Evolutionary conservation across 2,797 vertebrate species (phyloP).

Genomic region (Aplochiton taeniatus): DNA sequence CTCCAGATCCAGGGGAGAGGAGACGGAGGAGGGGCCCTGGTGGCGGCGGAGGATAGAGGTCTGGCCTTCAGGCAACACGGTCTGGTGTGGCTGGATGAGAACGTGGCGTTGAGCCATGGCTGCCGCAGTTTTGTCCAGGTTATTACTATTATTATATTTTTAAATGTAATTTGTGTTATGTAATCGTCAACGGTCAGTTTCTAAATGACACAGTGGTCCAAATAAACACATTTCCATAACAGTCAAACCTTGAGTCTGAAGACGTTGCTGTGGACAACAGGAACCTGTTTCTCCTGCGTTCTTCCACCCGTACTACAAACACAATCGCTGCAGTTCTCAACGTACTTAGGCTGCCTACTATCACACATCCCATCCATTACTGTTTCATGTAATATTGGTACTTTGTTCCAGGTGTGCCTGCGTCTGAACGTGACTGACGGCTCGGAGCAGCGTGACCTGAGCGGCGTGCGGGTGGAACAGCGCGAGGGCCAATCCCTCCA

Average conservation of each 20-base stretch:
- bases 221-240: too few species aligned
- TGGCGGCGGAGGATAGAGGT: constrained; percentile 64
- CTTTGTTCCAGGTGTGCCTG: constrained; percentile 53
- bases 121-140: constrained; percentile 86
- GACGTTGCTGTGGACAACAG: too few species aligned
- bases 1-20: constrained; percentile 75
- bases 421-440: constrained; percentile 78
- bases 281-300: too few species aligned
- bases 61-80: constrained; percentile 82
- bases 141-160: background rate
- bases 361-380: too few species aligned
- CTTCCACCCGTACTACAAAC: too few species aligned
- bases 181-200: too few species aligned
- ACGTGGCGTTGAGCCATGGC: constrained; percentile 81
- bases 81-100: constrained; percentile 84
- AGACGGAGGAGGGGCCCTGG: constrained; percentile 42
- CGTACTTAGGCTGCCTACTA: too few species aligned
- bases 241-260: too few species aligned
- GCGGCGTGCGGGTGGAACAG: constrained; percentile 80
- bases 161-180: too few species aligned
- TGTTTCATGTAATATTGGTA: too few species aligned
- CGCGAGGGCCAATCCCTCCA: constrained; percentile 78
- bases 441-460: constrained; percentile 75
- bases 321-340: too few species aligned
- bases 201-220: too few species aligned